Base-by-base conservation (phyloP, 2,113 vertebrate species). In the Falco punctatus region DNA sequence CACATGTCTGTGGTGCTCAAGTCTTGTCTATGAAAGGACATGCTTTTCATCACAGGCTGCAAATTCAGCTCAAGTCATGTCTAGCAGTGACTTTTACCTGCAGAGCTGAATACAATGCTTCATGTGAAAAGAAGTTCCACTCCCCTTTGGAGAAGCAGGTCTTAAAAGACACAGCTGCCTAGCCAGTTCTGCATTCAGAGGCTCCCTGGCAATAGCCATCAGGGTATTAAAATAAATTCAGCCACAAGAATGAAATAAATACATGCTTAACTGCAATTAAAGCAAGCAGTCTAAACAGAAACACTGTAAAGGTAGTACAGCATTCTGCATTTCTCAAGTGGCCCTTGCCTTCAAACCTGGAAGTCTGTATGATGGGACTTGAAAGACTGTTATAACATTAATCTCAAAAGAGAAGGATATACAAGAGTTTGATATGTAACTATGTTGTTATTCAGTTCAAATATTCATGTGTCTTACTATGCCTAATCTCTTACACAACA, bases 361-460 rank as follows among this genome's bases (percentile, higher is more conserved):
- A 86, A 64, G 40, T 38, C 30, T n/a, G 20, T 65, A 55, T 18
- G 65, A 72, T 20, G 23, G 18, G 75, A 84, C 61, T 74, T 10
- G 0, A 64, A 73, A 55, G 24, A 62, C 13, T 3, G 21, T 72
- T 67, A 0, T 40, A 72, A 57, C 23, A 15, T 15, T 2, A 82
- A 61, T 51, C 49, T 59, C 2, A 1, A 49, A 87, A 80, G 33
- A 75, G 35, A 35, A 82, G 66, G 40, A 66, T 16, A 58, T 48
- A 22, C 24, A 46, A 54, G 42, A 44, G 30, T 73, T 74, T 51
- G 51, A 42, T 24, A n/a, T 0, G 3, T 24, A 90, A 44, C 20
- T 75, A 22, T 14, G 38, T 26, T 58, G 21, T 52, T 74, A 58
- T 64, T 79, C 91, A 84, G 35, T 49, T 91, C 40, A 81, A 70